Percentiles rank a stretch among this genome's conserved stretches.
Conservation (phyloP, 1,140 invertebrate species). For the Sitophilus oryzae region DNA sequence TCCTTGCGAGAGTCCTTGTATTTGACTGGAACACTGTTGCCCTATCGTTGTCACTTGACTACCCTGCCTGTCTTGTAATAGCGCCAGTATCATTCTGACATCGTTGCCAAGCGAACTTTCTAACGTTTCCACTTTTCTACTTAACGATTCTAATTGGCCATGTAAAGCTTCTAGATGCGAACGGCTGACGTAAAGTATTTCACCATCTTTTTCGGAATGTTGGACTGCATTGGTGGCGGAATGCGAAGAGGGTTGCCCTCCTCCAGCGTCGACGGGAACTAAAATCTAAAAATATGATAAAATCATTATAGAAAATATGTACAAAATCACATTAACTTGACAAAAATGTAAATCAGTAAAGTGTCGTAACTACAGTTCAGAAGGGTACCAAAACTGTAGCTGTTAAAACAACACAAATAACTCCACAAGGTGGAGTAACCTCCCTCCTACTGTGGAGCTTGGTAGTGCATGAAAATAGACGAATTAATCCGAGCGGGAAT, state of each 20-base stretch:
- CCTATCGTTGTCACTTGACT: not conserved
- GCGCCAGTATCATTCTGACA: constrained; percentile 57
- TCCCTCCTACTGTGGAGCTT: no score
- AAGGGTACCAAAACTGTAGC: no score
- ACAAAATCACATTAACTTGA: no score
- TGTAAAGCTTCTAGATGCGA: constrained; percentile 50
- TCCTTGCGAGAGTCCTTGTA: not conserved
- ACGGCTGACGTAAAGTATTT: constrained; percentile 38
- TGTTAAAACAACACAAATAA: no score
- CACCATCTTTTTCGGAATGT: constrained; percentile 41
- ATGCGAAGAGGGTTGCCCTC: constrained; percentile 7
- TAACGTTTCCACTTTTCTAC: constrained; percentile 54
- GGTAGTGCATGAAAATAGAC: no score
- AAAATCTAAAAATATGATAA: constrained; percentile 22
- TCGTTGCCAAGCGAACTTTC: constrained; percentile 61
- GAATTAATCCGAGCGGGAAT: no score
- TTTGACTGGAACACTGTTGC: not conserved
- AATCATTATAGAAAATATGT: not conserved
- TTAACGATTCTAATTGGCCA: constrained; percentile 58
- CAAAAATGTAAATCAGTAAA: no score
- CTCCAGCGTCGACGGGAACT: constrained; percentile 21
- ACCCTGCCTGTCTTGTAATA: constrained; percentile 54
- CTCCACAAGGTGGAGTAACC: no score
- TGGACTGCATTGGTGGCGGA: constrained; percentile 13
- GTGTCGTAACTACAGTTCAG: no score